These are phyloP conservation scores for Phrynosoma platyrhinos DNA, from an alignment of 2,113 vertebrate species.

Conservation along the genomic window DNA sequence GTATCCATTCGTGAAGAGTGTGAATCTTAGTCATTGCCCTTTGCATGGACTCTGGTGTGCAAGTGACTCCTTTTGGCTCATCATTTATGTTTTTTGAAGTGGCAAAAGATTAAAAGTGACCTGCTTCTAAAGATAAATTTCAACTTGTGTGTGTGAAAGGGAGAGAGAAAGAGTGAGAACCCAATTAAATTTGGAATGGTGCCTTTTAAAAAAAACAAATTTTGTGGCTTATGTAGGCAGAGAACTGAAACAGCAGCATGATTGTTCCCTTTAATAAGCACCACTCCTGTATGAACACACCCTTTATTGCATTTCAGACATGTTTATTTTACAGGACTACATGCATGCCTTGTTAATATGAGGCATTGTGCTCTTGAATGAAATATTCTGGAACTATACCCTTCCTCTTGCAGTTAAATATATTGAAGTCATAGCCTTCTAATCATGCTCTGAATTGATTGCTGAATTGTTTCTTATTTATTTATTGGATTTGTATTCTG, in stretches of 20 bases:
- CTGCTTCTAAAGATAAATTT: conserved; percentile 49
- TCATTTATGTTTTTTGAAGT: conserved; percentile 47
- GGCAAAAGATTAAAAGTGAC: conserved; percentile 56
- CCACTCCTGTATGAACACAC: neutral
- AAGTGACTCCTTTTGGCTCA: conserved; percentile 42
- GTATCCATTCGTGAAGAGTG: conserved; percentile 31
- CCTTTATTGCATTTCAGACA: neutral
- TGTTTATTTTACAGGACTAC: neutral
- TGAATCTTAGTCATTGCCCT: conserved; percentile 22
- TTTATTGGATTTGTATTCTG: too few species aligned
- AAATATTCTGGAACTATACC: neutral
- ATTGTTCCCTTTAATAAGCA: conserved; percentile 22
- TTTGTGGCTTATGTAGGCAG: conserved; percentile 4
- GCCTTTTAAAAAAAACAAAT: conserved; percentile 5
- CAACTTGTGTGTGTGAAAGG: neutral
- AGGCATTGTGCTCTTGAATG: neutral
- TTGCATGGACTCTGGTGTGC: conserved; percentile 30
- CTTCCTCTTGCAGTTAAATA: neutral
- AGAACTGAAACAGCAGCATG: conserved; percentile 49
- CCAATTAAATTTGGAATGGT: conserved; percentile 62
- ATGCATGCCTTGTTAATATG: neutral
- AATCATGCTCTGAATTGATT: neutral
- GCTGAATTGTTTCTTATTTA: too few species aligned
- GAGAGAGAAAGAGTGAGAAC: too few species aligned
- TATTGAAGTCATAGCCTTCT: neutral